A percentile compares a stretch with the other conserved stretches of the same genome.
Conservation (phyloP, 1,140 invertebrate genomes). For the Papilio aristodemus region DNA sequence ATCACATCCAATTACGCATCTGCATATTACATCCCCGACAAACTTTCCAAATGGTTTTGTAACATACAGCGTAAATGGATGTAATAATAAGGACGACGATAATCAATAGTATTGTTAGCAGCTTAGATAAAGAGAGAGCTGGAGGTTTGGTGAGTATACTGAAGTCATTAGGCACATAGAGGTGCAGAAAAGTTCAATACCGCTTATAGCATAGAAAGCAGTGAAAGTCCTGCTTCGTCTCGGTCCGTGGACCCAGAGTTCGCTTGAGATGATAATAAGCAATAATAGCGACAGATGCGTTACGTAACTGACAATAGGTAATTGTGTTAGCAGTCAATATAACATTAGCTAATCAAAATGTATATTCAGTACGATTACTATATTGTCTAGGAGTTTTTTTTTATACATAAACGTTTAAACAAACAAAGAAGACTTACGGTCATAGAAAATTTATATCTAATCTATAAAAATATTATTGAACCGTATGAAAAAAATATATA, state of each 20-base stretch:
- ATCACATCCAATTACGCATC: constrained; percentile 60
- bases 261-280: constrained; percentile 47
- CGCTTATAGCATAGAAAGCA: constrained; percentile 70
- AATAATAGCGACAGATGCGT: constrained; percentile 8
- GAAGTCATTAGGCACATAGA: constrained; percentile 51
- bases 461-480: no score
- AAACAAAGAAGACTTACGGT: no score
- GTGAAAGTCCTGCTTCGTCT: constrained; percentile 63
- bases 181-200: constrained; percentile 56
- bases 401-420: no score
- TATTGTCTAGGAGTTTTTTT: no score
- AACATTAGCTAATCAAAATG: background rate
- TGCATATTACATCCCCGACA: constrained; percentile 56
- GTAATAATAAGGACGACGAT: constrained; percentile 66
- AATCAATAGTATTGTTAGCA: constrained; percentile 65
- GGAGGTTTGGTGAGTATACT: constrained; percentile 41
- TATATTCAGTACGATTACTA: background rate
- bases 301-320: constrained; percentile 15
- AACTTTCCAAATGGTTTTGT: constrained; percentile 74
- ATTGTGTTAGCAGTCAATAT: constrained; percentile 19
- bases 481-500: no score
- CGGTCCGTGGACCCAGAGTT: constrained; percentile 46
- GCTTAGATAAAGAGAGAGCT: constrained; percentile 75
- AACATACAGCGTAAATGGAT: constrained; percentile 57
- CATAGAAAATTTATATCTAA: no score